A percentile compares a stretch with the other conserved stretches of the same genome.
These are phyloP conservation scores for Tenthredo livida DNA, from an alignment of 2,888 invertebrate genomes.

Conservation along the genomic window DNA sequence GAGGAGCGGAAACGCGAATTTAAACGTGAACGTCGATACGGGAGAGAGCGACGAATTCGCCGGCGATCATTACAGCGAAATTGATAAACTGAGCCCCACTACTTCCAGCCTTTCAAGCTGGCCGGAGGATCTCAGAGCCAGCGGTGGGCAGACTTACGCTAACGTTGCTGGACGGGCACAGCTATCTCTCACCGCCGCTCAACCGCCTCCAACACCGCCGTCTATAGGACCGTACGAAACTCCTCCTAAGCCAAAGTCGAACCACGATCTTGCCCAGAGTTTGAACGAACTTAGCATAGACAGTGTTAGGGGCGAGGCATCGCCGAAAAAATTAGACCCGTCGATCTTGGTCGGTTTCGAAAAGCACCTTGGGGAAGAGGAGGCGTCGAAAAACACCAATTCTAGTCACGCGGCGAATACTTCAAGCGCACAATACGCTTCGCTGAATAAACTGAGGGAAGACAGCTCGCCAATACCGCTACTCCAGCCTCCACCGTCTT, in stretches of 20 bases:
- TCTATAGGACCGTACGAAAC: slow-evolving; percentile 70
- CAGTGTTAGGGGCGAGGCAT: slow-evolving; percentile 61
- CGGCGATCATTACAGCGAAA: slow-evolving; percentile 70
- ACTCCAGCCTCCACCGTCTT: slow-evolving; percentile 79
- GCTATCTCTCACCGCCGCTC: slow-evolving; percentile 12
- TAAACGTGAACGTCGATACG: slow-evolving; percentile 66
- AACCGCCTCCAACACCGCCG: slow-evolving; percentile 68
- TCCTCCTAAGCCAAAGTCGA: slow-evolving; percentile 70
- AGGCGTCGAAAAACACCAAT: slow-evolving; percentile 77
- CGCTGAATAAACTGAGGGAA: slow-evolving; percentile 61
- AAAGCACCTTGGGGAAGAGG: slow-evolving; percentile 81
- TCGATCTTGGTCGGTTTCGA: slow-evolving; percentile 84
- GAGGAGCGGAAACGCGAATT: slow-evolving; percentile 68
- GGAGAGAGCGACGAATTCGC: slow-evolving; percentile 62
- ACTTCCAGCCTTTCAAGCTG: slow-evolving; percentile 65
- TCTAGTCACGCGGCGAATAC: slow-evolving; percentile 67
- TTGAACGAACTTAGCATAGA: slow-evolving; percentile 67
- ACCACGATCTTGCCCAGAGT: slow-evolving; percentile 70
- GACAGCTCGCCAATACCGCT: slow-evolving; percentile 75
- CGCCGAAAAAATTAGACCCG: slow-evolving; percentile 80
- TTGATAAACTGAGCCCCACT: slow-evolving; percentile 67
- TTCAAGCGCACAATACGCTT: slow-evolving; percentile 56
- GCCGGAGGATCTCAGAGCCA: slow-evolving; percentile 71
- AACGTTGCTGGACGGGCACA: slow-evolving; percentile 65
- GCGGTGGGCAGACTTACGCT: slow-evolving; percentile 67